Conservation (phyloP, 2,113 vertebrate genomes). For the Gobiocypris rarus region DNA sequence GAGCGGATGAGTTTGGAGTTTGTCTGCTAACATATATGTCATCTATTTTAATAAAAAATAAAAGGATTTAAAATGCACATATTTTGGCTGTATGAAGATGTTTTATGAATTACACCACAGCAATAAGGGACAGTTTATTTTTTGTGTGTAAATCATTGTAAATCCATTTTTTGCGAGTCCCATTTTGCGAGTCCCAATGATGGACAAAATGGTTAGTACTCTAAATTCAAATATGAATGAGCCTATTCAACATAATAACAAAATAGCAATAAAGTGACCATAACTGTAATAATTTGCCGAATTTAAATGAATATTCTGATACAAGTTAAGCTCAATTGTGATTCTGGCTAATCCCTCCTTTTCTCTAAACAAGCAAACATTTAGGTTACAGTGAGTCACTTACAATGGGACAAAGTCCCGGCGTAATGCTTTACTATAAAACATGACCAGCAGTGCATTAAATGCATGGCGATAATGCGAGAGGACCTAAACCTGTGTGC, state of each 20-base stretch:
- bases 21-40: background rate
- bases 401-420: too few species aligned
- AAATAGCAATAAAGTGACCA: background rate
- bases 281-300: background rate
- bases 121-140: background rate
- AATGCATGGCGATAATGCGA: conserved; percentile 61
- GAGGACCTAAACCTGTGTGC: conserved; percentile 66
- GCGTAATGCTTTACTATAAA: too few species aligned
- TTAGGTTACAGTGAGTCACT: background rate
- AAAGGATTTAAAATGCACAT: background rate
- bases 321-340: background rate
- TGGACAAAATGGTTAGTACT: background rate
- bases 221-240: background rate
- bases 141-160: background rate
- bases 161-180: too few species aligned
- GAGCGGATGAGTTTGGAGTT: conserved; percentile 3
- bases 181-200: background rate
- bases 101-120: background rate
- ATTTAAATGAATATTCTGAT: background rate
- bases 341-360: background rate
- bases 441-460: conserved; percentile 12
- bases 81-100: background rate
- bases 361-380: background rate
- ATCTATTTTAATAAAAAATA: background rate
- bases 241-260: background rate